phyloP scores from a whole-genome alignment of 1,140 invertebrate genomes.

The Drosophila serrata region DNA sequence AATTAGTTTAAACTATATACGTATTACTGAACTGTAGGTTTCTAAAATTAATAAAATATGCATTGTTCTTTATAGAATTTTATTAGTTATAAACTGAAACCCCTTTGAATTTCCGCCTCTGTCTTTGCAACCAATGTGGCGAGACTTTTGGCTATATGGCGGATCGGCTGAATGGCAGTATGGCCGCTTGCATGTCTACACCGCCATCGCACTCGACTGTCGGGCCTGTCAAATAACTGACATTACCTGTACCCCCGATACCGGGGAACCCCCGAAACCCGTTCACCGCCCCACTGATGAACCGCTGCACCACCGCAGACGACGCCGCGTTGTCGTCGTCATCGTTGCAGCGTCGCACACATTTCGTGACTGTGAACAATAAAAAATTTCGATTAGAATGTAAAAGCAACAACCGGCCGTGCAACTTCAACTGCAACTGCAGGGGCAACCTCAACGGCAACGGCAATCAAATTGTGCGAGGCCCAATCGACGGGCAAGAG shows the following conservation, averaged over 20 bases:
- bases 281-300: constrained; percentile 4
- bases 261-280: neutral
- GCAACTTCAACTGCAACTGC: constrained; percentile 57
- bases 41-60: neutral
- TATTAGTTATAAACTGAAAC: neutral
- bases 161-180: constrained; percentile 12
- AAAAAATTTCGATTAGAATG: constrained; percentile 83
- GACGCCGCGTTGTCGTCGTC: constrained; percentile 49
- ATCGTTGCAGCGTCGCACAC: constrained; percentile 60
- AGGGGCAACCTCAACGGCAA: constrained; percentile 22
- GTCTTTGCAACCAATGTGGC: constrained; percentile 40
- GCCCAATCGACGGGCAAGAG: neutral
- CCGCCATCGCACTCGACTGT: constrained; percentile 70
- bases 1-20: neutral
- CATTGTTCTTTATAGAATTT: neutral
- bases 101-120: constrained; percentile 15
- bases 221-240: constrained; percentile 79
- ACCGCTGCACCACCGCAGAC: constrained; percentile 49
- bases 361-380: constrained; percentile 79
- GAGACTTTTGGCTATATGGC: constrained; percentile 34
- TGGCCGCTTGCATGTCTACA: constrained; percentile 41
- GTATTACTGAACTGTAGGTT: neutral
- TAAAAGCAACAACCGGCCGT: constrained; percentile 68
- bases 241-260: constrained; percentile 58
- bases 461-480: constrained; percentile 66